Evolutionary conservation across 2,113 vertebrate species (phyloP), one percentile per base, ranked within the genome.

Genomic region (Boleophthalmus pectinirostris): DNA sequence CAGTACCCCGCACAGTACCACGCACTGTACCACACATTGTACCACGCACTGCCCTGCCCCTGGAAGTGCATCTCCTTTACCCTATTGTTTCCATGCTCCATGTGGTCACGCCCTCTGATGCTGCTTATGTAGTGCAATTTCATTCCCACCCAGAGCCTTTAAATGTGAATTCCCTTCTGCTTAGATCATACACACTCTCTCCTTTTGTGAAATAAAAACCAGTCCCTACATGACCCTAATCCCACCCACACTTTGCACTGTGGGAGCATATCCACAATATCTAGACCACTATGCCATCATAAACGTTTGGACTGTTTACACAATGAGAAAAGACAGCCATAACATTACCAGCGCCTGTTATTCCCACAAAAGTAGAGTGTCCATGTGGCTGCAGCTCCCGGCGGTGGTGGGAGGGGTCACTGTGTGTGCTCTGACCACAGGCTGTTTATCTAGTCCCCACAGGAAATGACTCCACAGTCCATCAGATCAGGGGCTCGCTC

Each of bases 1-100:
- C 38, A 98, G 98, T 98, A 61, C 47, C 71, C 43, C 24, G 51
- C 57, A 5, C 5, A 43, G 8, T 43, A 43, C 38, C 38, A 0
- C 38, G 10, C 38, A 10, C 38, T 43, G 9, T 43, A 8, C 8
- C 9, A 8, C 38, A 8, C 38, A 9, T 16, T 51, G 16, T 49
- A 0, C 16, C 46, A 16, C 6, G 47, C 16, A 5, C 16, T 51
- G 47, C 7, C 16, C 4, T 49, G 47, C 47, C 47, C 13, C 2
- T 29, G 8, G 38, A 43, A 43, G 38, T 43, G 38, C 38, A 10
- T 43, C 38, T 43, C 38, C 38, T 8, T 43, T 10, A 43, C 10
- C 38, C 38, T 38, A 38, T 38, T 38, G 38, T 38, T 38, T 38
- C 38, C 38, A 38, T 38, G 38, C 6, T 10, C 38, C 38, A 10